These are phyloP conservation scores for Heliconius melpomene DNA, from an alignment of 1,140 invertebrate genomes.

Conservation along the genomic window DNA sequence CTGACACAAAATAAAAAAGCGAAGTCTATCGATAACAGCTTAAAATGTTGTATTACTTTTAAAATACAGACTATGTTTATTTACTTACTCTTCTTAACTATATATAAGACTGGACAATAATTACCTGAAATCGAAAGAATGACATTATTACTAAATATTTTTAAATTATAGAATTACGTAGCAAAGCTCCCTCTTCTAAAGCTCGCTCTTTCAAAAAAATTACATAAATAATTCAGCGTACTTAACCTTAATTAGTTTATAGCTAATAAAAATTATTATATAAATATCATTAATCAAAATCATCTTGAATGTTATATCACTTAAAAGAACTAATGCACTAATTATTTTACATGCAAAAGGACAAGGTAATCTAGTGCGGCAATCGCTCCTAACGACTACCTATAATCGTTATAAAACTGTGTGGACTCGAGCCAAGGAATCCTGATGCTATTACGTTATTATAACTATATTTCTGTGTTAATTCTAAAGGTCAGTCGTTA, in stretches of 20 bases:
- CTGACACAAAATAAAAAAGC: background rate
- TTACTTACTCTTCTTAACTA: no score
- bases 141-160: background rate
- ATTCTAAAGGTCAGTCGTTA: no score
- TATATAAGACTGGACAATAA: background rate
- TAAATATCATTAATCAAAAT: background rate
- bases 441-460: background rate
- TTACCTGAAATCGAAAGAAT: background rate
- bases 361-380: conserved; percentile 20
- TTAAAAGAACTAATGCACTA: conserved; percentile 6
- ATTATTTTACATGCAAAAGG: conserved; percentile 19
- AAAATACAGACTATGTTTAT: no score
- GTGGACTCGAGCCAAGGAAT: background rate
- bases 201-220: no score
- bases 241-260: background rate
- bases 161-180: background rate
- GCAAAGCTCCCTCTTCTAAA: background rate
- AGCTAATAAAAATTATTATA: background rate
- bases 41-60: no score
- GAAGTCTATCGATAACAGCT: no score
- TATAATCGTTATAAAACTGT: background rate
- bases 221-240: no score
- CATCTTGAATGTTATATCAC: background rate
- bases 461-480: background rate
- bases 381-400: conserved; percentile 11